phyloP scores from a whole-genome alignment of 2,797 vertebrate species.

The Pteronotus mesoamericanus region DNA sequence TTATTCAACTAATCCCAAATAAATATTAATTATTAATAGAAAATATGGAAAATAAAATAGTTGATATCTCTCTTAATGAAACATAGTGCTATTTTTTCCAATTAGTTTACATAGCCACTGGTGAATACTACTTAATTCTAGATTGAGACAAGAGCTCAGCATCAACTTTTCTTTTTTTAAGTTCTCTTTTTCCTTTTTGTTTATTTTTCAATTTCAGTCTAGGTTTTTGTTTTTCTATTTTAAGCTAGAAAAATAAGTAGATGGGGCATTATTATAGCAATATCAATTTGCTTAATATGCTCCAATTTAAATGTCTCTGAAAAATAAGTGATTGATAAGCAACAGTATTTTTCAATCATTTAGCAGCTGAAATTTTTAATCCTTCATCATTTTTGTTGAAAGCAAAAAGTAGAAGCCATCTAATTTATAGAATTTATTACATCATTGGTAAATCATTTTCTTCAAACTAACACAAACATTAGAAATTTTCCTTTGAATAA shows the following conservation, averaged over 20 bases:
- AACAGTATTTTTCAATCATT: constrained; percentile 37
- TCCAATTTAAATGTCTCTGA: neutral
- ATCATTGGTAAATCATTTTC: neutral
- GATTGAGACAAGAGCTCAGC: neutral
- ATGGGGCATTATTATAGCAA: neutral
- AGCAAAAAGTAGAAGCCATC: neutral
- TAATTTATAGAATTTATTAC: constrained; percentile 4
- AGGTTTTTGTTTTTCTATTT: neutral
- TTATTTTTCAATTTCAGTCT: neutral
- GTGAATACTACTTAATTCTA: neutral
- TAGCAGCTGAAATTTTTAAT: constrained; percentile 27
- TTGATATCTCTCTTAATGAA: neutral
- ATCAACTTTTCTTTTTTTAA: neutral
- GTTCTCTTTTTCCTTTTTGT: neutral
- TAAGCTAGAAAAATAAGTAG: neutral
- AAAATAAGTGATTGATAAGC: constrained; percentile 21
- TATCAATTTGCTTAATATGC: constrained; percentile 7
- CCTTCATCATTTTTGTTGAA: neutral
- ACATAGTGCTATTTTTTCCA: neutral
- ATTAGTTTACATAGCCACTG: neutral
- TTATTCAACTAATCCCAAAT: neutral
- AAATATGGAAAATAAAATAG: neutral
- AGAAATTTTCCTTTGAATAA: neutral
- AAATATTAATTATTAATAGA: neutral
- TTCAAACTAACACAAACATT: neutral